Percentiles rank a stretch among this genome's conserved stretches.
Evolutionary conservation across 2,113 vertebrate species (phyloP).

Genomic region (Hemiprocne comata): DNA sequence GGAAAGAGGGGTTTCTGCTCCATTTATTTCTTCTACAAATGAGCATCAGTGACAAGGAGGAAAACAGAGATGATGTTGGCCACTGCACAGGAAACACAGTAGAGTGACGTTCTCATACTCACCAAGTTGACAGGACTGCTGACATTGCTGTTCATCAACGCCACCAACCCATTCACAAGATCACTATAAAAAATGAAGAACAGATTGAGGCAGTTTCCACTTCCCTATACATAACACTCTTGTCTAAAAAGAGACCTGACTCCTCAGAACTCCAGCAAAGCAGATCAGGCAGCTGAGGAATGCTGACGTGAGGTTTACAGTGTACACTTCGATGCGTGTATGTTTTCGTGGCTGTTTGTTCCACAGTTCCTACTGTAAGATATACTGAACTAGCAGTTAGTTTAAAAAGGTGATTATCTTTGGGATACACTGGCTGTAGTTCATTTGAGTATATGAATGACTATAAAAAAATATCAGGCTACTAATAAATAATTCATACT

Average conservation of each 20-base stretch:
- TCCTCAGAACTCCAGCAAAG: background rate
- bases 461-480: background rate
- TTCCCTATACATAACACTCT: background rate
- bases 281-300: background rate
- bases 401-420: background rate
- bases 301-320: background rate
- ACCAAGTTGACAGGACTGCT: slow-evolving; percentile 99
- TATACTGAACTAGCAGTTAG: background rate
- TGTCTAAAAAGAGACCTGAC: background rate
- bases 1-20: background rate
- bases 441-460: background rate
- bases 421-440: background rate
- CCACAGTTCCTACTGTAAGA: background rate
- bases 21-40: background rate
- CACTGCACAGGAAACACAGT: background rate
- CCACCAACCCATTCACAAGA: slow-evolving; percentile 94
- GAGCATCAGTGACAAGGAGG: background rate
- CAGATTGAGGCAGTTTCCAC: background rate
- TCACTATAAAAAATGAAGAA: slow-evolving; percentile 79
- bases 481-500: background rate
- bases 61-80: background rate
- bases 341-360: background rate
- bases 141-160: slow-evolving; percentile 98
- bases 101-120: slow-evolving; percentile 56
- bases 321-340: background rate